Base-by-base conservation (phyloP, 1,140 invertebrate species). In the Babylonia areolata region DNA sequence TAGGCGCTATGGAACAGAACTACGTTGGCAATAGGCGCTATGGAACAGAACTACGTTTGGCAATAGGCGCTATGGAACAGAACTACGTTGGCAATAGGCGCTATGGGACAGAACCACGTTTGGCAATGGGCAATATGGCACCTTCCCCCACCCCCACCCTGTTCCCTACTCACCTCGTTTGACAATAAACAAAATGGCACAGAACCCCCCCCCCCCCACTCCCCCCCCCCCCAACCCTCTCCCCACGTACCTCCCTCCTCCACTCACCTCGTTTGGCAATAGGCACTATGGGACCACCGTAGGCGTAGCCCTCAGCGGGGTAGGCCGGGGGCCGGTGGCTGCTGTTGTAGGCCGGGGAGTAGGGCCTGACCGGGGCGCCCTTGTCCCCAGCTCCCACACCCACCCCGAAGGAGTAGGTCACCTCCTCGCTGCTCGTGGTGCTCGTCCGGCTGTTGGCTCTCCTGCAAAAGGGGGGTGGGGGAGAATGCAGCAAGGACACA, bases 361-460 rank as follows among this genome's bases (percentile, higher is more conserved):
- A 73, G 15, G 82, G 23, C 69, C 58, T 23, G 28, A 12, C 58
- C 40, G 82, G 82, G 20, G 28, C 58, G 15, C 75, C 75, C 31
- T 9, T 69, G 12, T 33, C 81, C 15, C 75, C 75, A n/a, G 11
- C 71, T 20, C 71, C 71, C 9, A 33, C 84, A 1, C 89, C 90
- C 51, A 75, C 88, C 77, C 92, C 92, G 46, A 87, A 87, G 17
- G 90, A 90, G 78, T 93, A 93, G 6, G 92, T 93, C 28, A 93
- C 91, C 75, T 93, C 93, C 85, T 93, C 92, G 81, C 91, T 93
- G 81, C 91, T 93, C 15, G 90, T 91, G 0, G 90, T 91, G 84
- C 90, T 91, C 3, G 88, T 89, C 20, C 87, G 90, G 86, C 91
- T 91, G 39, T 90, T 89, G 20, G 90, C 86, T 75, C 93, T 92